phyloP scores from a whole-genome alignment of 2,797 vertebrate species.

The Malacoctenus gilli region DNA sequence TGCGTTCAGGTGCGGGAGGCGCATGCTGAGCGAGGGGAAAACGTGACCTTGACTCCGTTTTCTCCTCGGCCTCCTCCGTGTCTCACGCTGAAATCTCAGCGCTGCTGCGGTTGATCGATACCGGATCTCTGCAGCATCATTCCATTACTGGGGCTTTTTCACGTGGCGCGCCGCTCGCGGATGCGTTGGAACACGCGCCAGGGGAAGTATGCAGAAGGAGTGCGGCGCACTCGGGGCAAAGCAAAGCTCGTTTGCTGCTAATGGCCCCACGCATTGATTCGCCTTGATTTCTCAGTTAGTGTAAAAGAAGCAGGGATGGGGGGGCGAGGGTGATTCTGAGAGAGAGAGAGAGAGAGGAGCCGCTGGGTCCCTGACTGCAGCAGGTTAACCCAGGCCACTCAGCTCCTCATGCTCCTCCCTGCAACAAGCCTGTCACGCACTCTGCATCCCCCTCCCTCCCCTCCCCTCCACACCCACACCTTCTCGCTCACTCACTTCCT shows the following conservation, averaged over 20 bases:
- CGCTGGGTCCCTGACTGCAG: constrained; percentile 19
- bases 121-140: constrained; percentile 15
- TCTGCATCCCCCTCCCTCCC: constrained; percentile 30
- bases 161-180: constrained; percentile 4
- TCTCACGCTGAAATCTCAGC: constrained; percentile 13
- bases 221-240: constrained; percentile 3
- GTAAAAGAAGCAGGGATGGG: constrained; percentile 1
- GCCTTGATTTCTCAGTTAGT: constrained; percentile 22
- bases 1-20: constrained; percentile 41
- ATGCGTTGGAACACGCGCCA: constrained; percentile 2
- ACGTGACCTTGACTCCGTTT: constrained; percentile 68
- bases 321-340: constrained; percentile 13
- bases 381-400: constrained; percentile 52
- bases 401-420: constrained; percentile 30
- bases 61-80: constrained; percentile 5
- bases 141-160: constrained; percentile 6
- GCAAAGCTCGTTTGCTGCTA: constrained; percentile 10
- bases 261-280: constrained; percentile 31
- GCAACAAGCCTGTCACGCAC: constrained; percentile 38
- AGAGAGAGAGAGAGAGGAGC: constrained; percentile 21
- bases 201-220: constrained; percentile 19
- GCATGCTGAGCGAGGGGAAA: constrained; percentile 60
- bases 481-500: constrained; percentile 16
- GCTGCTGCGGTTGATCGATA: constrained; percentile 18
- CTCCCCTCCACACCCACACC: constrained; percentile 29